Percentiles rank a stretch among this genome's conserved stretches.
phyloP scores from a whole-genome alignment of 2,797 vertebrate genomes.

The Takifugu rubripes region DNA sequence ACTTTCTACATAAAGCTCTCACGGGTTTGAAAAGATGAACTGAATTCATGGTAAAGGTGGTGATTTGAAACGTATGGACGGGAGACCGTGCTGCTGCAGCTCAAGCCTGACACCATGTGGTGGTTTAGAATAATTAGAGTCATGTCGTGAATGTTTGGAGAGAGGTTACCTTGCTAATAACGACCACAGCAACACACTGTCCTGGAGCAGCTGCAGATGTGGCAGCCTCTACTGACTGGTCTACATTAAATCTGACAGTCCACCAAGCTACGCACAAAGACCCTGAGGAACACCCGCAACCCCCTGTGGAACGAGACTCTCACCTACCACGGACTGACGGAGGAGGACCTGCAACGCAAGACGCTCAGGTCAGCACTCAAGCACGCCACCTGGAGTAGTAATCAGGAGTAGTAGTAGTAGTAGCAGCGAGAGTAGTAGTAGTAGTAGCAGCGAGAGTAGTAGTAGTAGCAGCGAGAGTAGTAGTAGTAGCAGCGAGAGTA shows the following conservation, averaged over 20 bases:
- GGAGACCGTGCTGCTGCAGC: constrained; percentile 22
- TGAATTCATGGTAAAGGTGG: constrained; percentile 7
- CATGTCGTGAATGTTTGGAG: no score
- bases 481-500: no score
- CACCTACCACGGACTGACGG: constrained; percentile 92
- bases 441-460: no score
- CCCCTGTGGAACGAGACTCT: constrained; percentile 92
- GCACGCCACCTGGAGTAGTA: background rate
- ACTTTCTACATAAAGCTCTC: constrained; percentile 18
- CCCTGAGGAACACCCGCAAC: constrained; percentile 92
- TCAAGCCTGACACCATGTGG: constrained; percentile 72
- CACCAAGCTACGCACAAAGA: constrained; percentile 94
- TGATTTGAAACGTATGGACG: constrained; percentile 18
- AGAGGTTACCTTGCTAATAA: no score
- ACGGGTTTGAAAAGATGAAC: constrained; percentile 28
- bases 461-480: no score
- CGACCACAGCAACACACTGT: no score
- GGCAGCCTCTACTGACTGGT: constrained; percentile 1
- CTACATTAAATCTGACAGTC: constrained; percentile 72
- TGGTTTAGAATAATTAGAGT: background rate
- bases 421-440: no score
- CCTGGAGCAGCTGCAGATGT: background rate
- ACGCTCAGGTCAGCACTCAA: constrained; percentile 81
- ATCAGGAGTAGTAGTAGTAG: background rate
- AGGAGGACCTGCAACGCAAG: constrained; percentile 96